Evolutionary conservation across 1,140 invertebrate genomes (phyloP), one percentile per base, ranked within the genome.

Genomic region (Nymphalis io): DNA sequence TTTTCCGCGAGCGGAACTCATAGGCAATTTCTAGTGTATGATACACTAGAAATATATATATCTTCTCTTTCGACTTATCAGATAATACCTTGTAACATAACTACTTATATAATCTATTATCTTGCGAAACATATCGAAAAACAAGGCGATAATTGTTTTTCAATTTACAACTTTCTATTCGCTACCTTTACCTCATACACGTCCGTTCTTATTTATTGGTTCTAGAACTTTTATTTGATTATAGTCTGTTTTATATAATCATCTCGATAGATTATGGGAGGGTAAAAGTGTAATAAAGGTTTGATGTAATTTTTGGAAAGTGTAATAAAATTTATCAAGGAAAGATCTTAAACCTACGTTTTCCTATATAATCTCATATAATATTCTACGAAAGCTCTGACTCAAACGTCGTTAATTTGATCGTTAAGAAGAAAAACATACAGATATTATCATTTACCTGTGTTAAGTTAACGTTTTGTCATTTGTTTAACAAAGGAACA

Each of bases 101-200:
- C 57, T 62, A 66, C 59, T 81, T 84, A 80, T 68, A 72, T 65
- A 84, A 84, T 27, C 67, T 58, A 84, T 82, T 82, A 77, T 82
- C 72, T 73, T 75, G 68, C 69, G 63, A 66, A 51, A 67, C 51
- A 57, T 63, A 8, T 33, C 2, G 10, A 33, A 33, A 65, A 60
- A 27, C 60, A 71, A 70, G 62, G 60, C 68, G 46, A 65, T 73
- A 60, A 62, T 66, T 65, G 39, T 18, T 51, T 51, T 18, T 70
- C 61, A 76, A 53, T 59, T 67, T 53, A 46, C 63, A 72, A 72
- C 75, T 77, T 77, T 77, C 75, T 77, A 72, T 55, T 68, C 33
- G 15, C n/a, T 55, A 51, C 6, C 5, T 51, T 11, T 12, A 21
- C 18, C 3, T 20, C 18, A 8, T 51, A 16, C 2, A 44, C 27